These are phyloP conservation scores for Mythimna ferrago DNA, from an alignment of 2,888 invertebrate species.

Conservation along the genomic window DNA sequence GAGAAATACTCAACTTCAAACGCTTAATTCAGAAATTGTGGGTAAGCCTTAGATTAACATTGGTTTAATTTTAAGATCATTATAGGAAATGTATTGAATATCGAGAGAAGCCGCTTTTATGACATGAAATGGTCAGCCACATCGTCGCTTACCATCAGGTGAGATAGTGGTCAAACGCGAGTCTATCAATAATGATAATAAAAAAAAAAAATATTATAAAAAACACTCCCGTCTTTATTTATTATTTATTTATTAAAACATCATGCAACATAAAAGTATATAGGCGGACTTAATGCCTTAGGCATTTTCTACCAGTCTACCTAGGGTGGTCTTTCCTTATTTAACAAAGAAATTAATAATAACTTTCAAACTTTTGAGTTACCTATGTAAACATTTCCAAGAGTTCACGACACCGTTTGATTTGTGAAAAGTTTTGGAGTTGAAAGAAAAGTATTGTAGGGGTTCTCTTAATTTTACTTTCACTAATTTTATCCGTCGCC, in stretches of 20 bases:
- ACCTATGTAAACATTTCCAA: slow-evolving; percentile 22
- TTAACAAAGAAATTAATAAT: slow-evolving; percentile 18
- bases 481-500: not conserved
- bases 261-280: no score
- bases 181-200: no score
- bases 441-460: slow-evolving; percentile 17
- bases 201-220: slow-evolving; percentile 8
- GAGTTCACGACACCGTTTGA: slow-evolving; percentile 8
- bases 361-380: slow-evolving; percentile 20
- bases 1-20: no score
- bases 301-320: no score
- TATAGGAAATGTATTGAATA: not conserved
- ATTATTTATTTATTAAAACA: not conserved
- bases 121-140: no score
- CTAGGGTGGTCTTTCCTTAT: not conserved
- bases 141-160: no score
- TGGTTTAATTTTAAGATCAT: not conserved
- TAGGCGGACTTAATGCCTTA: no score
- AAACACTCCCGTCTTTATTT: not conserved
- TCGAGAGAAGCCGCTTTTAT: not conserved
- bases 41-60: not conserved
- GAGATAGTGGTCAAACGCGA: no score
- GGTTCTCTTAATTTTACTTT: slow-evolving; percentile 4
- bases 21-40: no score
- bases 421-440: slow-evolving; percentile 13